A percentile compares a stretch with the other conserved stretches of the same genome.
Conservation (phyloP, 92 coral and sea anemone genomes). For the Phenganax subtilis region DNA sequence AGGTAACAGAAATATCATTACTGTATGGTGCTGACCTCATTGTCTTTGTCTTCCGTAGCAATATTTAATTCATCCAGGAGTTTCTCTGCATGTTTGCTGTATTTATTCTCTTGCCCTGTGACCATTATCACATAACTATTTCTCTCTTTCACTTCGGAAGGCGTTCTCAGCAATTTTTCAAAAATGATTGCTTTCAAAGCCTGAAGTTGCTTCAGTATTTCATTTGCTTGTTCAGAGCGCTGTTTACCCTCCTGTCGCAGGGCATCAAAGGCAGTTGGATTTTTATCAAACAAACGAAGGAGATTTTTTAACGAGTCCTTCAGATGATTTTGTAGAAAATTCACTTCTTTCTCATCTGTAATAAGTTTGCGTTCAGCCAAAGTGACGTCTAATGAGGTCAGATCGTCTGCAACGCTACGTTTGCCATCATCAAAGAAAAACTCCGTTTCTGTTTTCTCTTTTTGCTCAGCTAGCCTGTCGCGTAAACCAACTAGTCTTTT, state of each 20-base stretch:
- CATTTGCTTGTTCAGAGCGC: constrained; percentile 71
- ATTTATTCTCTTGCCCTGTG: constrained; percentile 75
- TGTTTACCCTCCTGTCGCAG: constrained; percentile 60
- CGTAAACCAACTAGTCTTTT: constrained; percentile 23
- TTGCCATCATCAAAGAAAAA: constrained; percentile 40
- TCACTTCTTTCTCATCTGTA: constrained; percentile 45
- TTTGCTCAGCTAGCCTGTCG: constrained; percentile 17
- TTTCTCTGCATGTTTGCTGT: constrained; percentile 67
- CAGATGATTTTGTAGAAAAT: constrained; percentile 54
- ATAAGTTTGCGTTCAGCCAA: constrained; percentile 37
- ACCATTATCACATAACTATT: constrained; percentile 67
- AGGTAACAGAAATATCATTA: constrained; percentile 12
- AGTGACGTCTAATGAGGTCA: constrained; percentile 41
- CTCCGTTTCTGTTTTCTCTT: constrained; percentile 40
- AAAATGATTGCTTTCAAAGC: constrained; percentile 72
- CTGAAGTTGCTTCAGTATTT: constrained; percentile 64
- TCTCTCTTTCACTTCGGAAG: constrained; percentile 76
- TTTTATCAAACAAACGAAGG: constrained; percentile 71
- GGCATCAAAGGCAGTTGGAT: constrained; percentile 77
- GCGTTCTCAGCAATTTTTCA: constrained; percentile 79
- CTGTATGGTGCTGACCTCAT: constrained; percentile 57
- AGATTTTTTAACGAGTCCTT: constrained; percentile 70
- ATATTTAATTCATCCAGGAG: constrained; percentile 70
- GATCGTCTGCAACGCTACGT: constrained; percentile 51
- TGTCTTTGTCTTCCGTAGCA: constrained; percentile 85